These are phyloP conservation scores for Sebastes nivosus DNA, from an alignment of 2,797 vertebrate genomes.

Conservation along the genomic window DNA sequence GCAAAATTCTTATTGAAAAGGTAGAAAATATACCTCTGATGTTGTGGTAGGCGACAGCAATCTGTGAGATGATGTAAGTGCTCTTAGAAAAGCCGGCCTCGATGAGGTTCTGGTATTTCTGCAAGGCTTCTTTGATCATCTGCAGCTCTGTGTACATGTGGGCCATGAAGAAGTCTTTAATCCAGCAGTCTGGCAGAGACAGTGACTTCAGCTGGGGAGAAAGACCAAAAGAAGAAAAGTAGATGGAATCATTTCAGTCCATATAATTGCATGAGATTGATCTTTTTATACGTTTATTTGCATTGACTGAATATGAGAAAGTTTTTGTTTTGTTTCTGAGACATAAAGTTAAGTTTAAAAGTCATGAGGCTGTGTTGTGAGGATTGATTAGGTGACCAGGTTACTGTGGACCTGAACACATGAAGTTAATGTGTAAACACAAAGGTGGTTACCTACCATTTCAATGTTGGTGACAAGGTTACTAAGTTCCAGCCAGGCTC, in stretches of 20 bases:
- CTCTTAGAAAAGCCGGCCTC: conserved; percentile 98
- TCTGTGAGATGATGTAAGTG: conserved; percentile 98
- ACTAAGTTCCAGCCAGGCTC: conserved; percentile 97
- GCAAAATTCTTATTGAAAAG: not conserved
- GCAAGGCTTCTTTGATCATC: conserved; percentile 97
- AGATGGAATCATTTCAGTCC: not conserved
- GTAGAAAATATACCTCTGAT: conserved; percentile 88
- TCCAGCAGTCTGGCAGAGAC: conserved; percentile 97
- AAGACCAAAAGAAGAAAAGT: not conserved
- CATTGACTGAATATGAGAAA: not conserved
- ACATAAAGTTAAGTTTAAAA: not conserved
- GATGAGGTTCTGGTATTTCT: conserved; percentile 97
- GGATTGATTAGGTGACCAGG: too few species aligned
- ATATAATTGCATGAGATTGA: not conserved
- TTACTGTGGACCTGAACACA: not conserved
- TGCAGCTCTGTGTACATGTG: conserved; percentile 99
- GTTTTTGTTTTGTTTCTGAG: not conserved
- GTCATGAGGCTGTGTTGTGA: not conserved
- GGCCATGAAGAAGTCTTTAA: conserved; percentile 98
- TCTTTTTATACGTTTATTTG: not conserved
- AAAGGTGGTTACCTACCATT: conserved; percentile 70
- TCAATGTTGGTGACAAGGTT: conserved; percentile 98
- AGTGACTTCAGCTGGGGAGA: conserved; percentile 91
- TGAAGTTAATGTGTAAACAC: not conserved
- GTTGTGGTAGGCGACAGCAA: conserved; percentile 98